Evolutionary conservation across 2,797 vertebrate species (phyloP).

Genomic region (Rhinoraja longicauda): DNA sequence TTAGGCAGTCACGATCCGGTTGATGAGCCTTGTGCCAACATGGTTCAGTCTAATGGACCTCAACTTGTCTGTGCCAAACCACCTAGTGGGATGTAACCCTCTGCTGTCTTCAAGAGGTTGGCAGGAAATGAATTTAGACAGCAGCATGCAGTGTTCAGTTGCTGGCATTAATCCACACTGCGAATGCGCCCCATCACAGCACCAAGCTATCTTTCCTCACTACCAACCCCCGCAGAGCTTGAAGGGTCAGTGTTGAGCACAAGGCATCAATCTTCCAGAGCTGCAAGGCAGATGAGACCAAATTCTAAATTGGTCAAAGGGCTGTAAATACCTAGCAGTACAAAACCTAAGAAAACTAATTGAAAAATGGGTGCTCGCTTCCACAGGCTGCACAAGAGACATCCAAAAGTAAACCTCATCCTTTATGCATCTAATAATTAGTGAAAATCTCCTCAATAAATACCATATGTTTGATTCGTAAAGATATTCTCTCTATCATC

Average conservation of each 20-base stretch:
- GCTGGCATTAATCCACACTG: neutral
- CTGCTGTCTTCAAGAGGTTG: neutral
- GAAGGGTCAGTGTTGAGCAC: neutral
- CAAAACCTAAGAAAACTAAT: neutral
- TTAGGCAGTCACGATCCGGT: neutral
- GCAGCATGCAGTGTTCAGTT: neutral
- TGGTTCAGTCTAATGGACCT: neutral
- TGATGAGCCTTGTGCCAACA: neutral
- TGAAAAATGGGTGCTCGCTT: neutral
- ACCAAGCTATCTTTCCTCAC: neutral
- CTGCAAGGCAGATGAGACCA: neutral
- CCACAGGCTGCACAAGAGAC: neutral
- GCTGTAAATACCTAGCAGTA: neutral
- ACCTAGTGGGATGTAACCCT: neutral
- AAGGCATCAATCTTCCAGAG: no score
- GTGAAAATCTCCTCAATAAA: neutral
- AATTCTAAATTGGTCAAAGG: neutral
- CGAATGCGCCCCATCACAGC: neutral
- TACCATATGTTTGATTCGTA: neutral
- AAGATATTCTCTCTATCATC: neutral
- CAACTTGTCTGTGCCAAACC: neutral
- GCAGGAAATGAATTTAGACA: neutral
- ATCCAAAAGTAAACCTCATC: no score
- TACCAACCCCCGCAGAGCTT: neutral
- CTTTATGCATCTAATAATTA: no score